These are phyloP conservation scores for Caprella mutica DNA, from an alignment of 2,888 invertebrate species.

Conservation along the genomic window DNA sequence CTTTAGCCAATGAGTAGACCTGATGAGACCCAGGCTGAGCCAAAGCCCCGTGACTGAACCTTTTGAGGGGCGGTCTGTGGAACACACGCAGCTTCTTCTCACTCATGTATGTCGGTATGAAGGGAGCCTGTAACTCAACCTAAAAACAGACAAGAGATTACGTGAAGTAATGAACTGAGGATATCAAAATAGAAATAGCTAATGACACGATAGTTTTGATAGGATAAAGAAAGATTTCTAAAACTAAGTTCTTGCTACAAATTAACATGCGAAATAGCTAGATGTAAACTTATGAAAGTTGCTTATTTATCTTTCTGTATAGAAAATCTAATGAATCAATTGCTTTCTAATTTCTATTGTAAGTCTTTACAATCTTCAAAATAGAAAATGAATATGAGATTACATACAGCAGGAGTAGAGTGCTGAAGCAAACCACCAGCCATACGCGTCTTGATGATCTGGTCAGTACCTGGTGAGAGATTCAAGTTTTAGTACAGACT, in stretches of 20 bases:
- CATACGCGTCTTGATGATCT: slow-evolving; percentile 34
- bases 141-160: slow-evolving; percentile 1
- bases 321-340: too few species aligned
- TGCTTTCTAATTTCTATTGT: neutral
- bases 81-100: slow-evolving; percentile 73
- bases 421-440: slow-evolving; percentile 63
- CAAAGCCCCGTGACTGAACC: slow-evolving; percentile 70
- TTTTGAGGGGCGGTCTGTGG: slow-evolving; percentile 80
- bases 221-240: too few species aligned
- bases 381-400: too few species aligned
- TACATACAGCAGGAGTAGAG: slow-evolving; percentile 71
- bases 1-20: slow-evolving; percentile 72
- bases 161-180: too few species aligned
- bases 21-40: slow-evolving; percentile 61
- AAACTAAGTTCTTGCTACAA: too few species aligned
- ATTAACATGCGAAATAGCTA: too few species aligned
- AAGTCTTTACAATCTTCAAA: neutral
- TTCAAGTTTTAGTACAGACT: too few species aligned
- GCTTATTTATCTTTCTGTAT: too few species aligned
- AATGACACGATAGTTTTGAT: too few species aligned
- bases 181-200: too few species aligned
- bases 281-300: too few species aligned
- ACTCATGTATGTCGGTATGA: slow-evolving; percentile 89
- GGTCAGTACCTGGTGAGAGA: too few species aligned
- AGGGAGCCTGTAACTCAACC: slow-evolving; percentile 83